A percentile compares a stretch with the other conserved stretches of the same genome.
phyloP scores from a whole-genome alignment of 2,113 vertebrate genomes.

The Tonatia bakeri region DNA sequence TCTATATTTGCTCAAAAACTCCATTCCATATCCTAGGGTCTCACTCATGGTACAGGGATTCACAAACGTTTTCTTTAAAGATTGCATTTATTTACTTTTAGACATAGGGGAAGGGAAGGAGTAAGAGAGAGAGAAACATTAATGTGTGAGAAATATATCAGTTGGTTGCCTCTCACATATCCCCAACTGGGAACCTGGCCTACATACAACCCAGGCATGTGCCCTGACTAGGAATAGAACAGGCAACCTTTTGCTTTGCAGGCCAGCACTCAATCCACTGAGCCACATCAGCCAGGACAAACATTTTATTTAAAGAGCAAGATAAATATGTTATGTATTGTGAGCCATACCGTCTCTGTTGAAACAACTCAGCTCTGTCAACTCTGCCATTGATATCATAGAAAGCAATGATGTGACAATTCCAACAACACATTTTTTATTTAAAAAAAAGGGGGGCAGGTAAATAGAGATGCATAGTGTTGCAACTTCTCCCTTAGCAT shows the following conservation, averaged over 20 bases:
- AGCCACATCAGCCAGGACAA: no score
- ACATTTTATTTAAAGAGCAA: not conserved
- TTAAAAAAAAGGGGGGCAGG: not conserved
- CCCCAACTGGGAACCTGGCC: no score
- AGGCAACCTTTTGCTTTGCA: no score
- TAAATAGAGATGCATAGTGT: not conserved
- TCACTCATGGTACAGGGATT: not conserved
- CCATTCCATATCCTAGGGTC: not conserved
- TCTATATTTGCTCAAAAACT: not conserved
- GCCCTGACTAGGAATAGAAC: no score
- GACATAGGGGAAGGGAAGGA: no score
- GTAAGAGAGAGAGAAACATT: no score
- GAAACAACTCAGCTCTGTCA: not conserved
- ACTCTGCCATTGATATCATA: not conserved
- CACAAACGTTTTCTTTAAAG: not conserved
- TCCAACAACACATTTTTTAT: not conserved
- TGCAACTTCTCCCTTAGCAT: not conserved
- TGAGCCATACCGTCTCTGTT: not conserved
- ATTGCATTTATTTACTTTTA: no score
- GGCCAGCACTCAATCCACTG: no score
- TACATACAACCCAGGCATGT: no score
- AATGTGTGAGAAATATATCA: no score
- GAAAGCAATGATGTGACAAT: not conserved
- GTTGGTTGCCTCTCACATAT: no score
- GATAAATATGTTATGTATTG: not conserved